Evolutionary conservation across 2,888 invertebrate species (phyloP).

Genomic region (Amorpha juglandis): DNA sequence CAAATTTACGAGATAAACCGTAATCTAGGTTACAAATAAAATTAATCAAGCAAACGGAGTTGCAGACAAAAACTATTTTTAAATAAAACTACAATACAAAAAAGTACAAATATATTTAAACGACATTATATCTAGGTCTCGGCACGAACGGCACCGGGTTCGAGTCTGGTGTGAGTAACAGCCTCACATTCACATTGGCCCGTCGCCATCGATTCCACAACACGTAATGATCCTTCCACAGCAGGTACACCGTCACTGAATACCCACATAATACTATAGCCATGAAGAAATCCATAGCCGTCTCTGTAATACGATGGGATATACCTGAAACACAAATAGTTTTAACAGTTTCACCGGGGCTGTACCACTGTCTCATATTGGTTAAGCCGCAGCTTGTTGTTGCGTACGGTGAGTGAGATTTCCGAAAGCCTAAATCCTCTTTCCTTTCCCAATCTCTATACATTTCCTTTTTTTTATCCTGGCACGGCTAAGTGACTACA

Average conservation of each 20-base stretch:
- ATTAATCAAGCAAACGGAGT: too few species aligned
- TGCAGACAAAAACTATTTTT: too few species aligned
- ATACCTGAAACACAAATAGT: constrained; percentile 65
- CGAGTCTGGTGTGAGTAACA: constrained; percentile 81
- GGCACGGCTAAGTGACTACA: too few species aligned
- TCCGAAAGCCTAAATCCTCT: too few species aligned
- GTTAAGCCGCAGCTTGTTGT: too few species aligned
- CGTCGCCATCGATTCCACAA: constrained; percentile 89
- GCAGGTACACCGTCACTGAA: constrained; percentile 85
- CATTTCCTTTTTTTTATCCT: too few species aligned
- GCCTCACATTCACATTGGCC: constrained; percentile 86
- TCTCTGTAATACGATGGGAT: constrained; percentile 85
- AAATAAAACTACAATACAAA: constrained; percentile 29
- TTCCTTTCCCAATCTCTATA: too few species aligned
- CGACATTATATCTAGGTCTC: constrained; percentile 69
- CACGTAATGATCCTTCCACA: constrained; percentile 87
- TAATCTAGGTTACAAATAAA: too few species aligned
- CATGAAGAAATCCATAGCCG: constrained; percentile 86
- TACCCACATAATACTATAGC: constrained; percentile 86
- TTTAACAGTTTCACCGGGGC: too few species aligned
- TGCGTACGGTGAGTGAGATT: too few species aligned
- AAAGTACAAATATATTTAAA: constrained; percentile 52
- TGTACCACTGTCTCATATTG: too few species aligned
- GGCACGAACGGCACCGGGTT: constrained; percentile 76
- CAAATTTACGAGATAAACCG: too few species aligned